Conservation (phyloP, 30 jellyfish, hydroid and myxozoan genomes). For the Haliclystus octoradiatus region DNA sequence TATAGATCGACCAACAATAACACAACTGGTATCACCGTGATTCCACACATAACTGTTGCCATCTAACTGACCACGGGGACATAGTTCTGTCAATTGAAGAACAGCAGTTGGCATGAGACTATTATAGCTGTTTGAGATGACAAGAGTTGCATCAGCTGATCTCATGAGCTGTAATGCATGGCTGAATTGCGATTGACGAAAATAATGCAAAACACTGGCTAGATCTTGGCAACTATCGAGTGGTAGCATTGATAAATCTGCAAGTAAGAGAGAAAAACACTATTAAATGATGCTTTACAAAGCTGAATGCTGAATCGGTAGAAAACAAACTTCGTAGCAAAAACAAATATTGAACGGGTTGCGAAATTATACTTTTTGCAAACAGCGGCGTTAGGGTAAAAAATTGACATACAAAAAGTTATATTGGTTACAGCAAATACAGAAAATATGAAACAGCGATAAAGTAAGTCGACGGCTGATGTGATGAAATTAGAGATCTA, state of each 20-base stretch:
- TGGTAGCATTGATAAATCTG: slow-evolving; percentile 60
- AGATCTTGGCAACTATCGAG: slow-evolving; percentile 23
- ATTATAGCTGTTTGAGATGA: slow-evolving; percentile 36
- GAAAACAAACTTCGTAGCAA: background rate
- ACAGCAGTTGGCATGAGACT: slow-evolving; percentile 20
- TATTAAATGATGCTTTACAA: too few species aligned
- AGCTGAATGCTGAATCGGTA: background rate
- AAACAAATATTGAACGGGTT: background rate
- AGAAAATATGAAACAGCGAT: too few species aligned
- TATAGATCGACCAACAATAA: slow-evolving; percentile 38
- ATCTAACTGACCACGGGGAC: slow-evolving; percentile 11
- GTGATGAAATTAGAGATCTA: too few species aligned
- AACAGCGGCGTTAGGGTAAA: too few species aligned
- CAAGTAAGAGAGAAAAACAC: slow-evolving; percentile 11
- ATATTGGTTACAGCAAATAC: too few species aligned
- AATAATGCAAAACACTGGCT: slow-evolving; percentile 34
- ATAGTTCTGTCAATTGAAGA: slow-evolving; percentile 36
- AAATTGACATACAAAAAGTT: too few species aligned
- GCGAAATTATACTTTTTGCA: background rate
- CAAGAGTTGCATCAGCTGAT: slow-evolving; percentile 42
- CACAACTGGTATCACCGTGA: slow-evolving; percentile 50
- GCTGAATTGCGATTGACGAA: slow-evolving; percentile 7
- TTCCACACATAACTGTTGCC: slow-evolving; percentile 44
- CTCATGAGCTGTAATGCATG: slow-evolving; percentile 48
- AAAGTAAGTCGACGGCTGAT: too few species aligned